A percentile compares a stretch with the other conserved stretches of the same genome.
These are phyloP conservation scores for Pseudanteris insignis DNA, from an alignment of 2,888 invertebrate genomes.

Conservation along the genomic window DNA sequence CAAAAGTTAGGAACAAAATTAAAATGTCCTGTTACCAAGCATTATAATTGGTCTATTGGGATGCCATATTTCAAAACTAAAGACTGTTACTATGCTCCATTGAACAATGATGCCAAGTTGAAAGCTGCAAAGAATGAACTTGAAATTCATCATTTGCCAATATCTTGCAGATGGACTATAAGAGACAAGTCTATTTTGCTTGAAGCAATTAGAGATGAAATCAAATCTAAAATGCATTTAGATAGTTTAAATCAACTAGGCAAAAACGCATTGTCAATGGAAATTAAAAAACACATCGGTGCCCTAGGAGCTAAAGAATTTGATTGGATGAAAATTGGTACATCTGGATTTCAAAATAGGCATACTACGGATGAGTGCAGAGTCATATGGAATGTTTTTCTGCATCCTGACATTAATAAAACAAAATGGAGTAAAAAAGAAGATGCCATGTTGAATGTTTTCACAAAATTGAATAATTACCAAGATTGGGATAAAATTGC, in stretches of 20 bases:
- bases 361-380: conserved; percentile 74
- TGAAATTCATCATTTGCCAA: conserved; percentile 52
- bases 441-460: conserved; percentile 63
- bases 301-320: conserved; percentile 62
- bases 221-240: conserved; percentile 35
- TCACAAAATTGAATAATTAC: conserved; percentile 65
- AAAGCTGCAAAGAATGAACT: conserved; percentile 61
- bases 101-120: conserved; percentile 72
- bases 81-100: conserved; percentile 68
- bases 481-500: conserved; percentile 78
- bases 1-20: conserved; percentile 32
- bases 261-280: conserved; percentile 43
- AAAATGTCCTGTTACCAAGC: conserved; percentile 4
- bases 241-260: conserved; percentile 16
- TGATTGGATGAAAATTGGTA: conserved; percentile 72
- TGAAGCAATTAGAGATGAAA: conserved; percentile 66
- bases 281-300: conserved; percentile 51
- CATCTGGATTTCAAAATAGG: conserved; percentile 67
- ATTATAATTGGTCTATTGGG: conserved; percentile 64
- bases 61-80: conserved; percentile 77
- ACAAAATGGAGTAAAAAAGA: conserved; percentile 69
- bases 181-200: conserved; percentile 71
- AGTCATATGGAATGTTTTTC: conserved; percentile 76
- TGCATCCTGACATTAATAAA: conserved; percentile 76
- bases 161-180: conserved; percentile 66